Evolutionary conservation across 2,797 vertebrate genomes (phyloP), one percentile per base, ranked within the genome.

Genomic region (Ambastaia sidthimunki): DNA sequence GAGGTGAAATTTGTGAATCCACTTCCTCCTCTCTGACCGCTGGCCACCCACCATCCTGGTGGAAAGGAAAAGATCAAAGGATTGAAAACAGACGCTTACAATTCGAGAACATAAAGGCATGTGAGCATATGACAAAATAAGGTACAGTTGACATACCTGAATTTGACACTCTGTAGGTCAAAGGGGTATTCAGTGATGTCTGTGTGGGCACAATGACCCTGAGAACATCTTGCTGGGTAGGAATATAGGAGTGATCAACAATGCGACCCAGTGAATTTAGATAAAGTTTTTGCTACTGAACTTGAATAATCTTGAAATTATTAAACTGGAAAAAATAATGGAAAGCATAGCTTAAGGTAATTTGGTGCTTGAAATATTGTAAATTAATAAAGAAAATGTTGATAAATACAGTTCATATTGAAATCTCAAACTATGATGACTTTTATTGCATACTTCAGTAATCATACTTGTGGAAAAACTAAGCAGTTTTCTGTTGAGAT

Each of bases 131-230:
- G 7, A 41, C 37, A 9, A 9, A 41, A 50, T 19, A 41, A 16
- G 11, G 3, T 55, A 23, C 34, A 18, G 21, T 87, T 86, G 37
- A 16, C 52, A 19, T n/a, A 97, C 95, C 95, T 94, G 90, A 98
- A 96, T 74, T 95, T 85, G 88, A 92, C 94, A 54, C 93, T 94
- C 90, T 96, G 91, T 85, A 96, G 89, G 90, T 96, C 91, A 85
- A 96, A 97, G 1, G 93, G 93, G 81, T 96, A 96, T 82, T 96
- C 92, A 0, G 93, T 94, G 79, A 96, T 97, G 84, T 95, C 95
- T 0, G 95, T 0, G 94, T 94, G 85, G 95, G 92, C 57, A 96
- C 93, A 78, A 91, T 84, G 83, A 96, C 94, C 85, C 95, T 91
- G 76, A 97, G 93, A 59, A 96, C 90, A 21, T 96, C 95, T 91